These are phyloP conservation scores for Trachelus iudaicus DNA, from an alignment of 2,888 invertebrate genomes.

Conservation along the genomic window DNA sequence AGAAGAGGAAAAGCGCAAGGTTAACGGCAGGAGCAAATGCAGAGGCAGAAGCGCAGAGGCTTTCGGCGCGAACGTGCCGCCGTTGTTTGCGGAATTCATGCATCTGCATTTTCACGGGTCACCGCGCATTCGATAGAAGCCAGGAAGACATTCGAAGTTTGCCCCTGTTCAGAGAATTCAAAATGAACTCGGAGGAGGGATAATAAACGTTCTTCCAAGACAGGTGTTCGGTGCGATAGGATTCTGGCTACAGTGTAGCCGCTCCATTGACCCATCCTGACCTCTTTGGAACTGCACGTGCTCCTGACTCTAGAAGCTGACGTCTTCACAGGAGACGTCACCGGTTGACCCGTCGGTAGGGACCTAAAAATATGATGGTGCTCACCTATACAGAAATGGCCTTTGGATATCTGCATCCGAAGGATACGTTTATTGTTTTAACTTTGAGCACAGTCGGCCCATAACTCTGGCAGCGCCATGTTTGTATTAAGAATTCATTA, in stretches of 20 bases:
- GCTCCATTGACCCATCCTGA: no score
- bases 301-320: no score
- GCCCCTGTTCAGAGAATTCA: conserved; percentile 35
- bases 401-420: conserved; percentile 53
- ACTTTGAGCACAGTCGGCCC: conserved; percentile 32
- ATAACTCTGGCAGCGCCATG: conserved; percentile 19
- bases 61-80: conserved; percentile 44
- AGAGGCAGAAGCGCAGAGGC: conserved; percentile 26
- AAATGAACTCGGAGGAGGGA: conserved; percentile 50
- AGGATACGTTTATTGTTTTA: conserved; percentile 53
- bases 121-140: conserved; percentile 47
- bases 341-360: no score
- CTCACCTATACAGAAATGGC: conserved; percentile 39
- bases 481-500: conserved; percentile 30
- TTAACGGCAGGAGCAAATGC: conserved; percentile 15
- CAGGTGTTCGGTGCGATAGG: no score
- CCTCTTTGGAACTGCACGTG: no score
- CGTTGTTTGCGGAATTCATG: conserved; percentile 54
- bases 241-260: no score
- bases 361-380: conserved; percentile 16
- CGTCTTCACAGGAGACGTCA: no score
- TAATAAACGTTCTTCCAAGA: conserved; percentile 39
- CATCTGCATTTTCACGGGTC: conserved; percentile 61
- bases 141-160: background rate
- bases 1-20: conserved; percentile 18